Evolutionary conservation across 2,888 invertebrate genomes (phyloP), one percentile per base, ranked within the genome.

Genomic region (Agriopis leucophaearia): DNA sequence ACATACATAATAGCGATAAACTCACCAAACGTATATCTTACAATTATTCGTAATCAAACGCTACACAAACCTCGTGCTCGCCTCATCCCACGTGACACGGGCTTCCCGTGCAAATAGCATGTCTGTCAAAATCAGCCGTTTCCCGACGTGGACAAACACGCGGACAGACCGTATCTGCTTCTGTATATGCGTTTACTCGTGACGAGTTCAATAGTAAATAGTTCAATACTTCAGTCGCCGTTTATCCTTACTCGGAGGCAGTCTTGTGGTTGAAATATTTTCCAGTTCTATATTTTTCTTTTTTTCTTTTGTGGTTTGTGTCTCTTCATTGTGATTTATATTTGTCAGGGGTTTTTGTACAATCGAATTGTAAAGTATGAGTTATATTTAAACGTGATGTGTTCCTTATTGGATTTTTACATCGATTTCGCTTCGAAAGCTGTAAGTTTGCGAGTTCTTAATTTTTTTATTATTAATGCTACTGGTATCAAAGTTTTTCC

Each of bases 91-190:
- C 57, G 56, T 59, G 58, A 63, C 51, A 38, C 56, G 65, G 76
- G 60, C 72, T 78, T 75, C 71, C 76, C 76, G 48, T 47, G 60
- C 76, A 85, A 84, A 85, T 74, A 84, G 56, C 27, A 73, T 76
- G 84, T 81, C 85, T 60, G 57, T 81, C 80, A 80, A 66, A 54
- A 65, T 66, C 69, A 54, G 15, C 51, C 51, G 58, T 59, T 70
- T 75, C 73, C 74, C 70, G 75, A 77, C 75, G 58, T 77, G 64
- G 50, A 64, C 71, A 77, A 78, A 79, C 71, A 81, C 42, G 58
- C 64, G 62, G 50, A 36, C 51, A 36, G 13, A 16, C 57, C 45
- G n/a, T 68, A 64, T 73, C 69, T 69, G 57, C 56, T 65, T 59
- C 45, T 54, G 8, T 57, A 47, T 35, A 38, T 27, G 40, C n/a